Conservation (phyloP, 2,797 vertebrate species). For the Lophotriccus pileatus region DNA sequence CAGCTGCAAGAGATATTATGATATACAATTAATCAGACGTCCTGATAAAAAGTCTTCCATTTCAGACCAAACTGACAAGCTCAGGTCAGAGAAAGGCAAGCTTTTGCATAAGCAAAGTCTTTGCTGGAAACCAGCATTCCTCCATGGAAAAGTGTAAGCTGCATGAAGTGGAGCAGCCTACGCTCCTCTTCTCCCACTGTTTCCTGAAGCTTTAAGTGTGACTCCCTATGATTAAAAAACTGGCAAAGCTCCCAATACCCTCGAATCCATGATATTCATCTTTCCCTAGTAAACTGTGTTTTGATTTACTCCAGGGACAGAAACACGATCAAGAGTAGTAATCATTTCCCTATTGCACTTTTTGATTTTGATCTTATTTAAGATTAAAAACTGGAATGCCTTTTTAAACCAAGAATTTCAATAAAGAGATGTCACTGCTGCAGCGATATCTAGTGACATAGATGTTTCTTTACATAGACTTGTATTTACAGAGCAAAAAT, state of each 20-base stretch:
- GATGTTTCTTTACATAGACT: neutral
- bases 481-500: slow-evolving; percentile 11
- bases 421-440: neutral
- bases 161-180: neutral
- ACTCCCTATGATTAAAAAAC: neutral
- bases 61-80: neutral
- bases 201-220: neutral
- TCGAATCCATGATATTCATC: neutral
- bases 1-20: neutral
- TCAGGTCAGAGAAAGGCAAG: neutral
- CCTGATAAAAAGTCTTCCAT: neutral
- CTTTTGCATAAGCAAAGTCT: neutral
- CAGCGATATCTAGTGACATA: neutral
- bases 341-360: neutral
- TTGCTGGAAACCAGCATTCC: neutral
- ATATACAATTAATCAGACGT: neutral
- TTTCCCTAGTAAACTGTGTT: neutral
- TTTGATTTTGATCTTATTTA: slow-evolving; percentile 1
- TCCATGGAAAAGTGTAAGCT: neutral
- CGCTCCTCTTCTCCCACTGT: neutral
- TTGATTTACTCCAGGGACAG: neutral
- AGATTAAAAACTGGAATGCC: neutral
- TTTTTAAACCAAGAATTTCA: slow-evolving; percentile 4
- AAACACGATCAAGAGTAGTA: neutral
- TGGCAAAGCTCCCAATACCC: neutral